Base-by-base conservation (phyloP, 2,113 vertebrate species). In the Actenoides hombroni region DNA sequence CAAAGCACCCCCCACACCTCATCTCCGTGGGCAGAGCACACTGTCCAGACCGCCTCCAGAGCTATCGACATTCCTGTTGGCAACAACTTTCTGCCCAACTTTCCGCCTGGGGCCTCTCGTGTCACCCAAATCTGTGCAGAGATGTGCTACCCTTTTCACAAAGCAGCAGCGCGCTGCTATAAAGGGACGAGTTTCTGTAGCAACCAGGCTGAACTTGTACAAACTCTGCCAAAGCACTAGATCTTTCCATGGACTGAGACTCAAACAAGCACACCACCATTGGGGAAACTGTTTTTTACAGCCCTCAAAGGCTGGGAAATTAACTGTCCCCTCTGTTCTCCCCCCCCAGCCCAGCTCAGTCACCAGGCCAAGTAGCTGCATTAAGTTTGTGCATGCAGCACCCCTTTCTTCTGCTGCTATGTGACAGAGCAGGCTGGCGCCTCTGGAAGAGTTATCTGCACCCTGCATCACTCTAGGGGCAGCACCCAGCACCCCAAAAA, bases 131-230 rank as follows among this genome's bases (percentile, higher is more conserved):
- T 83, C 94, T 88, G 82, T 0, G 0, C 75, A 78, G 57, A 68
- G 3, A 96, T 95, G 83, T 81, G 40, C 95, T 94, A 82, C 40
- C 78, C 94, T 95, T 92, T 74, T 83, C 95, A 95, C 88, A 96
- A 95, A 92, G 87, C 92, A 90, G 81, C 76, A 79, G 71, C 37
- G 0, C 79, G 87, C 95, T 94, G 92, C 94, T 90, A 94, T 96
- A 96, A 97, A 96, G 94, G 92, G 95, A 97, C 84, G 96, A 96
- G 94, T 85, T 95, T 95, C 95, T 94, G 92, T 96, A 96, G 91
- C 94, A 96, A 94, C 95, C 94, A 90, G 78, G 88, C 93, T 92
- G 91, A 87, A 95, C 95, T 92, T 94, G 83, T 79, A 94, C 92
- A 97, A 96, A 97, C 93, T 95, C 96, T 92, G 80, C 83, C 95